These are phyloP conservation scores for Sebastes taczanowskii DNA, from an alignment of 2,797 vertebrate genomes.

Conservation along the genomic window DNA sequence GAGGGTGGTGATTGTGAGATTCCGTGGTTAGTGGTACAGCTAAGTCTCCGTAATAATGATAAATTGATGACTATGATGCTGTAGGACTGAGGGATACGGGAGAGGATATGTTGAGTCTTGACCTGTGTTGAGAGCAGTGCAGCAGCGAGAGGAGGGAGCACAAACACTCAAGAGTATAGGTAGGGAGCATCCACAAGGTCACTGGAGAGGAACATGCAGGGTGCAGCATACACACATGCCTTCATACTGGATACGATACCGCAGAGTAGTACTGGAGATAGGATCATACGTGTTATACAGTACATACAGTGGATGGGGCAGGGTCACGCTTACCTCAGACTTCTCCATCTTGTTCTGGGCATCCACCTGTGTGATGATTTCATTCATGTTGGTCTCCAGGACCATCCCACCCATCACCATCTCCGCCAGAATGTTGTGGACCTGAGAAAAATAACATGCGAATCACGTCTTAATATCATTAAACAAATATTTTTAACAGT, in stretches of 20 bases:
- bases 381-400: conserved; percentile 99
- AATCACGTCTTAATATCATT: not conserved
- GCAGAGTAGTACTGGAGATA: conserved; percentile 30
- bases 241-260: conserved; percentile 70
- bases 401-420: conserved; percentile 99
- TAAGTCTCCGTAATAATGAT: conserved; percentile 32
- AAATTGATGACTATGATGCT: conserved; percentile 39
- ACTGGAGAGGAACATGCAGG: conserved; percentile 74
- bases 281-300: conserved; percentile 42
- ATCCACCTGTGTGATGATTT: conserved; percentile 97
- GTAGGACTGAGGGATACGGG: conserved; percentile 22
- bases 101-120: conserved; percentile 48
- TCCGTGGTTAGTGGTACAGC: conserved; percentile 37
- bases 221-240: conserved; percentile 82
- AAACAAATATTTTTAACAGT: not conserved
- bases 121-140: conserved; percentile 63
- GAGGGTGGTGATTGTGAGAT: conserved; percentile 23
- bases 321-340: conserved; percentile 90
- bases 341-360: conserved; percentile 98
- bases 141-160: conserved; percentile 62
- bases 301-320: not conserved
- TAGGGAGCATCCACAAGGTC: conserved; percentile 72
- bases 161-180: conserved; percentile 69
- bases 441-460: conserved; percentile 74
- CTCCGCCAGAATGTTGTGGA: conserved; percentile 98